A percentile compares a stretch with the other conserved stretches of the same genome.
Conservation (phyloP, 2,888 invertebrate genomes). For the Synergus umbraculus region DNA sequence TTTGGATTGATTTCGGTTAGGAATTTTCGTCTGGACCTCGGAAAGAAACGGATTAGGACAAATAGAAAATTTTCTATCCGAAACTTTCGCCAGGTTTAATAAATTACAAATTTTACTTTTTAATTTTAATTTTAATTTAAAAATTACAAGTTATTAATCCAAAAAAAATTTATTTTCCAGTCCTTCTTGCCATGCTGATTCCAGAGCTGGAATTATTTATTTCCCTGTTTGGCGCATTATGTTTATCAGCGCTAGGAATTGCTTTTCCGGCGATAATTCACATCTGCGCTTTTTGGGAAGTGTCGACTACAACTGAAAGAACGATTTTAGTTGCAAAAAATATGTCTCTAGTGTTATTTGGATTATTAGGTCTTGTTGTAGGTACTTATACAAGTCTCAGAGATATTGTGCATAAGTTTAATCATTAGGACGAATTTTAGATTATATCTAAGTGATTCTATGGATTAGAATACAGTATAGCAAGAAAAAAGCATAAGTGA, state of each 20-base stretch:
- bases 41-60: too few species aligned
- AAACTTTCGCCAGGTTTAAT: background rate
- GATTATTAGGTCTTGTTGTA: conserved; percentile 83
- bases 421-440: background rate
- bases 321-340: conserved; percentile 82
- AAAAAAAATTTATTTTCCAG: conserved; percentile 78
- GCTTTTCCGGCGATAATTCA: conserved; percentile 95
- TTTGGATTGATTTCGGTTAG: too few species aligned
- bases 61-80: background rate
- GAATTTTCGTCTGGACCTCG: too few species aligned
- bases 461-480: background rate
- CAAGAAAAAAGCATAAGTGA: background rate
- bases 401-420: conserved; percentile 82
- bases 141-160: background rate
- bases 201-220: conserved; percentile 87
- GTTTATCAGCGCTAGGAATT: conserved; percentile 91
- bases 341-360: conserved; percentile 82
- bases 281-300: conserved; percentile 88
- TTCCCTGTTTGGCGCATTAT: conserved; percentile 92
- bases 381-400: conserved; percentile 85
- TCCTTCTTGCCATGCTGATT: conserved; percentile 89
- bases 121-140: background rate
- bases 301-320: conserved; percentile 79
- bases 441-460: background rate
- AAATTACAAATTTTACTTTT: background rate